These are phyloP conservation scores for Drosophila affinis DNA, from an alignment of 2,888 invertebrate genomes.

Conservation along the genomic window DNA sequence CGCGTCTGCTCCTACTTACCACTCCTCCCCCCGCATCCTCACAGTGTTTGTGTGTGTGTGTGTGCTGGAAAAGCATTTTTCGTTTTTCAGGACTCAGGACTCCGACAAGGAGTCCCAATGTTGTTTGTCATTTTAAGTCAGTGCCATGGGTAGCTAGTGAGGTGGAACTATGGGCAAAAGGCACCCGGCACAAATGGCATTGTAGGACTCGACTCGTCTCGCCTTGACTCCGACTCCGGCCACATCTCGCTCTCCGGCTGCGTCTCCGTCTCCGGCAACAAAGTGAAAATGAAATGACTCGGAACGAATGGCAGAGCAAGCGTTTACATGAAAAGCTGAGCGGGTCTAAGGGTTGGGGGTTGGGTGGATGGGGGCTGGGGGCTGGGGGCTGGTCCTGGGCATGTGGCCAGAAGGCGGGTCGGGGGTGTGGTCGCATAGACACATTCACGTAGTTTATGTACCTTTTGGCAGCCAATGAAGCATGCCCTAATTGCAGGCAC, in stretches of 20 bases:
- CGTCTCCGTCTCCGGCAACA: slow-evolving; percentile 57
- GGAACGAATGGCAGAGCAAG: slow-evolving; percentile 80
- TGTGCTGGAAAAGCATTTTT: slow-evolving; percentile 67
- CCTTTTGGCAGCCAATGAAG: slow-evolving; percentile 78
- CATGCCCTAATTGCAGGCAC: slow-evolving; percentile 67
- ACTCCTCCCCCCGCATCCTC: slow-evolving; percentile 4
- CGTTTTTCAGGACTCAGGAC: slow-evolving; percentile 57
- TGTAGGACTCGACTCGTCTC: slow-evolving; percentile 49
- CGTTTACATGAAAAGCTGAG: slow-evolving; percentile 67
- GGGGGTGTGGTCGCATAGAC: slow-evolving; percentile 26
- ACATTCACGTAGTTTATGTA: slow-evolving; percentile 62
- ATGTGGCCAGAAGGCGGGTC: background rate
- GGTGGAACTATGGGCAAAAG: slow-evolving; percentile 70
- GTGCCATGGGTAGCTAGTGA: slow-evolving; percentile 75
- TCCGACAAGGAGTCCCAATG: slow-evolving; percentile 64
- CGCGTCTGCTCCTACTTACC: slow-evolving; percentile 37
- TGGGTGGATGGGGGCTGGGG: slow-evolving; percentile 6
- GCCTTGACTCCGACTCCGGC: background rate
- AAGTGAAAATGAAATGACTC: slow-evolving; percentile 80
- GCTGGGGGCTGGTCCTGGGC: slow-evolving; percentile 8
- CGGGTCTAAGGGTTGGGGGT: slow-evolving; percentile 38
- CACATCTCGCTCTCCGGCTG: background rate
- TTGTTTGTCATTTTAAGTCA: slow-evolving; percentile 78
- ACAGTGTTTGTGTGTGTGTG: slow-evolving; percentile 21
- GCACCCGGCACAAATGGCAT: slow-evolving; percentile 62